Evolutionary conservation across 2,113 vertebrate genomes (phyloP).

Genomic region (Rhinichthys klamathensis): DNA sequence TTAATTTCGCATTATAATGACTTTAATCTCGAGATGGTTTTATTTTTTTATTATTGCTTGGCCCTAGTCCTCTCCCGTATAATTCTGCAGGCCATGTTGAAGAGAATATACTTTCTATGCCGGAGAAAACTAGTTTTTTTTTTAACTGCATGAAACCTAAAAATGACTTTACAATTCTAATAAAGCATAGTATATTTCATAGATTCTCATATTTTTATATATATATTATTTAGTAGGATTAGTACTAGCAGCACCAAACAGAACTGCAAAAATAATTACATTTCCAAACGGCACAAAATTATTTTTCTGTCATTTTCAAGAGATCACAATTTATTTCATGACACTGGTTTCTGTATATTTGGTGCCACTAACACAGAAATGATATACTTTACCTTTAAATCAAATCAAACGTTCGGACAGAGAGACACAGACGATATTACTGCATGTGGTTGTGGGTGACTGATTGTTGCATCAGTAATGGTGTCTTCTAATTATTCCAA

Average conservation of each 20-base stretch:
- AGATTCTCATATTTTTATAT: background rate
- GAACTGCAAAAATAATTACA: background rate
- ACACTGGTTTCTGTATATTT: background rate
- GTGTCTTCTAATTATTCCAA: constrained; percentile 1
- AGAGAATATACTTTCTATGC: background rate
- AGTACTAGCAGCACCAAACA: background rate
- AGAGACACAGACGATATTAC: background rate
- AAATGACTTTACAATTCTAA: background rate
- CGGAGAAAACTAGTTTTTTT: background rate
- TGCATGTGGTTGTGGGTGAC: background rate
- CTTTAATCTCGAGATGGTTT: too few relatives aligned
- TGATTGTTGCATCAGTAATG: constrained; percentile 1
- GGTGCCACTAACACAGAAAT: background rate
- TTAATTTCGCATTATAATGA: too few relatives aligned
- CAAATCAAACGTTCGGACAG: background rate
- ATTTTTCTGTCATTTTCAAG: background rate
- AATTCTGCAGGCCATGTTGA: background rate
- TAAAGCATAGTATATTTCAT: background rate
- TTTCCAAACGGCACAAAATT: background rate
- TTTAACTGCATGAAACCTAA: background rate
- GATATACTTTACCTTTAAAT: background rate
- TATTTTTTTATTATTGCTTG: too few relatives aligned
- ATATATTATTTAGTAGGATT: background rate
- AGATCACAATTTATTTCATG: background rate
- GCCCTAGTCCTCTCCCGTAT: too few relatives aligned